Evolutionary conservation across 2,113 vertebrate species (phyloP).

Genomic region (Lycocorax pyrrhopterus): DNA sequence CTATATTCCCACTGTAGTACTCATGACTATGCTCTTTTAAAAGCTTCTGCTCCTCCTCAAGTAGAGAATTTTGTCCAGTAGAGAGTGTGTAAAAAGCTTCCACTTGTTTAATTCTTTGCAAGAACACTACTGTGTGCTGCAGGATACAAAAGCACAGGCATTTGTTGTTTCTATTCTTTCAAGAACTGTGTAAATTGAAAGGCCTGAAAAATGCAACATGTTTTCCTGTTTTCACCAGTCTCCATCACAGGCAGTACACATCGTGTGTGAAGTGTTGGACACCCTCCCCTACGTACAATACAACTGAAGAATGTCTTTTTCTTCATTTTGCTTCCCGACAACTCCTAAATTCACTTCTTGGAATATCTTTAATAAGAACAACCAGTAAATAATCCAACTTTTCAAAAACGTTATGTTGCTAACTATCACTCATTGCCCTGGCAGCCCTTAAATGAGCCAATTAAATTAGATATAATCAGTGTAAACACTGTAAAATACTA

Average conservation of each 20-base stretch:
- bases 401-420: not conserved
- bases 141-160: not conserved
- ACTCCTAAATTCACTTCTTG: not conserved
- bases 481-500: slow-evolving; percentile 38
- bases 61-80: not conserved
- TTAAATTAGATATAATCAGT: slow-evolving; percentile 24
- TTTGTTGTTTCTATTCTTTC: not conserved
- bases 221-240: not conserved
- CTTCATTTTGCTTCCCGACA: not conserved
- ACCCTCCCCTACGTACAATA: not conserved
- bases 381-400: not conserved
- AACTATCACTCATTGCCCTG: not conserved
- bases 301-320: not conserved
- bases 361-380: not conserved
- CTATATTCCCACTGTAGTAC: not conserved
- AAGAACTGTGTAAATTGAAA: not conserved
- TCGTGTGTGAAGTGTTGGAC: not conserved
- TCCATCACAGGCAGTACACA: not conserved
- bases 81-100: not conserved
- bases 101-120: not conserved
- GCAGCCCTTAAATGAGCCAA: not conserved
- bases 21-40: not conserved
- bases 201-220: not conserved
- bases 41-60: not conserved
- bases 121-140: not conserved